Base-by-base conservation (phyloP, 2,888 invertebrate genomes). In the Lepidochitona cinerea region DNA sequence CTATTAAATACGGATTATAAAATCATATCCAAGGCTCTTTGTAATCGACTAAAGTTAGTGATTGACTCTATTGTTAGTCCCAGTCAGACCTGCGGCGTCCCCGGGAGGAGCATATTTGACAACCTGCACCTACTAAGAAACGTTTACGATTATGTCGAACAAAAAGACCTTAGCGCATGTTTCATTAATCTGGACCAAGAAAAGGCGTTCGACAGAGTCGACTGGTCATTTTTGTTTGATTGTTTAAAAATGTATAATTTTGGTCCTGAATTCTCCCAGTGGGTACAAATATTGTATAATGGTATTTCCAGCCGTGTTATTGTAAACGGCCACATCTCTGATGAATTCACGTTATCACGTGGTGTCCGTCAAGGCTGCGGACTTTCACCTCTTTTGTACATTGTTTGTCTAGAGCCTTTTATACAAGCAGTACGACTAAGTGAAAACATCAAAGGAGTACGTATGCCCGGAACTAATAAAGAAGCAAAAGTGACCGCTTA, bases 201-300 rank as follows among this genome's bases (percentile, higher is more conserved):
- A 66, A 83, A 82, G 54, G 81, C 81, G 1, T 82, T 82, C 37
- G 81, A 81, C 68, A 69, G 80, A 64, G 81, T 81, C 12, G 73
- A 74, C 29, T 75, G 78, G 68, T 64, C 70, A 12, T 82, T 74
- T 72, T 26, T 83, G 32, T 78, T 75, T 73, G 71, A 79, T 64
- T 67, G 71, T 14, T 65, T 83, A 37, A 4, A 70, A 9, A 52
- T 72, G 9, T 81, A 77, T 73, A 78, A 79, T n/a, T 81, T 83
- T 77, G 70, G 75, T 35, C 33, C 73, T n/a, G 49, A 71, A 52
- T 76, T 82, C 35, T 72, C 78, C 32, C 53, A 77, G 7, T 79
- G 77, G n/a, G 77, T 74, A 80, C 32, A 73, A 75, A n/a, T n/a
- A n/a, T 37, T 66, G 23, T 66, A 66, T 37, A 66, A 18, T 35